Evolutionary conservation across 2,797 vertebrate genomes (phyloP), one percentile per base, ranked within the genome.

Genomic region (Channallabes apus): DNA sequence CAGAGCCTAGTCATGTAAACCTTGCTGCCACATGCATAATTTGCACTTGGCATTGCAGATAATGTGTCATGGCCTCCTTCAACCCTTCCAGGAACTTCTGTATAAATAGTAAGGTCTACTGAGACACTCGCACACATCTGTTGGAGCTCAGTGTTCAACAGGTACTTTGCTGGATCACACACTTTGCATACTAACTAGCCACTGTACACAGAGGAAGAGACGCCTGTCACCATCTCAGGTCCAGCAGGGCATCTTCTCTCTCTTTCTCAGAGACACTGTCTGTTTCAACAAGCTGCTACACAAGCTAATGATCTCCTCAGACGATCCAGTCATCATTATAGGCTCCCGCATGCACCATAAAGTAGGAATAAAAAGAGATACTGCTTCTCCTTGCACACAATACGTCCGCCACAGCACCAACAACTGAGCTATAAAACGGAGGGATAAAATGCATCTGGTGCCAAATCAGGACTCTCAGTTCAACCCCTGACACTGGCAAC

Each of bases 131-230:
- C 9, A 62, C 62, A 62, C 78, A 80, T 86, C 82, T 86, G 85
- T 58, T 82, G 68, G 35, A 75, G 46, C 62, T 82, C 61, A 38
- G 46, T 86, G 72, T 58, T 83, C 85, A 80, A 84, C 86, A 88
- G 85, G 83, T 88, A 82, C 68, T 54, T 32, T 65, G 83, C 79
- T 75, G 84, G 79, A 78, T 73, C 35, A 82, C 82, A 83, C 46
- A 84, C 24, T 7, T 71, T 85, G 84, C 83, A 87, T 86, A 80
- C 69, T 77, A 86, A 88, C 46, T 75, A 75, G 27, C 15, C 56
- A 18, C 76, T 59, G 20, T 5, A 22, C 73, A 38, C 59, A 72
- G 11, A 80, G 78, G 78, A 67, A 65, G 38, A 65, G 62, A 38
- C n/a, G 17, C 7, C 65, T 59, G 17, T 72, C 35, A 82, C 81